Percentiles rank a stretch among this genome's conserved stretches.
phyloP scores from a whole-genome alignment of 2,797 vertebrate species.

The Bradypodion pumilum region DNA sequence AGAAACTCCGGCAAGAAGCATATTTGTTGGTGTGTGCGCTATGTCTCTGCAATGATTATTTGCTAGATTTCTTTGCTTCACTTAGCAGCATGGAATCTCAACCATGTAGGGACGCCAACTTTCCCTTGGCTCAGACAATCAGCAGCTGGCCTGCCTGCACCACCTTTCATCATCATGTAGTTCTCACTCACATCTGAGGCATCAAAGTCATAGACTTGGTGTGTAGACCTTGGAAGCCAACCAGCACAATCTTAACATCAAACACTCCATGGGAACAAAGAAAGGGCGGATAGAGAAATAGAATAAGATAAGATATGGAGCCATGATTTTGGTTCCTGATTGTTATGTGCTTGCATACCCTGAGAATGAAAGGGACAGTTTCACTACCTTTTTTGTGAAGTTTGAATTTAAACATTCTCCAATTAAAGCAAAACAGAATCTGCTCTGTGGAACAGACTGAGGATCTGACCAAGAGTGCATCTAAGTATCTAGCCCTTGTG shows the following conservation, averaged over 20 bases:
- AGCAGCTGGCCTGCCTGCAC: background rate
- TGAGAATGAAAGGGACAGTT: too few species aligned
- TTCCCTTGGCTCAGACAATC: background rate
- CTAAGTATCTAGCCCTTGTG: background rate
- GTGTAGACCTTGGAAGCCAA: background rate
- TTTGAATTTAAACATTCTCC: too few species aligned
- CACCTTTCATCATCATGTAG: background rate
- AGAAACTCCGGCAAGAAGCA: background rate
- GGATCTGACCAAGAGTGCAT: background rate
- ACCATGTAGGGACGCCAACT: background rate
- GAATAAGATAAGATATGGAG: background rate
- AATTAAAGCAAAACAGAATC: too few species aligned
- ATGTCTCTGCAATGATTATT: background rate
- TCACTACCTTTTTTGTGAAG: too few species aligned
- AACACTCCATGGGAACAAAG: background rate
- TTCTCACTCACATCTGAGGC: background rate
- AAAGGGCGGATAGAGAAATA: too few species aligned
- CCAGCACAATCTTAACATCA: background rate
- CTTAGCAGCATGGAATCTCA: background rate
- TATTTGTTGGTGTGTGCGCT: background rate
- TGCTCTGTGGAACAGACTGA: background rate
- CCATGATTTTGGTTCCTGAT: background rate
- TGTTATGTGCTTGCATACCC: too few species aligned
- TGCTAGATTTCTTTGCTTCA: background rate
- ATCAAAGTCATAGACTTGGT: background rate